These are phyloP conservation scores for Criorhina ranunculi DNA, from an alignment of 2,888 invertebrate genomes.

Conservation along the genomic window DNA sequence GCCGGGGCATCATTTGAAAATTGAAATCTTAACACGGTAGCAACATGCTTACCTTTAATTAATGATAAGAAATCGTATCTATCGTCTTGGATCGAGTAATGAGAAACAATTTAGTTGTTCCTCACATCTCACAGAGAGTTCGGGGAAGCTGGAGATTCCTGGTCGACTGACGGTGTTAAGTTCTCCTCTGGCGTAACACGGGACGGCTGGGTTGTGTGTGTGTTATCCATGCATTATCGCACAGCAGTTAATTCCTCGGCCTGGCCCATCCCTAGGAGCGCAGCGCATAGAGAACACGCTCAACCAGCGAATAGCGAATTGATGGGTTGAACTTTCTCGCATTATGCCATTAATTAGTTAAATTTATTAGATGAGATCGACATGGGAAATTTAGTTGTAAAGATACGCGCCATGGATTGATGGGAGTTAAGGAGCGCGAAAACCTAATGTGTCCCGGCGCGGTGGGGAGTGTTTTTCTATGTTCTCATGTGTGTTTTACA, in stretches of 20 bases:
- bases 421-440: slow-evolving; percentile 58
- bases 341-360: slow-evolving; percentile 84
- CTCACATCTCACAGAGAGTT: slow-evolving; percentile 46
- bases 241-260: slow-evolving; percentile 64
- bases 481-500: slow-evolving; percentile 67
- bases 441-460: slow-evolving; percentile 39
- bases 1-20: slow-evolving; percentile 72
- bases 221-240: slow-evolving; percentile 69
- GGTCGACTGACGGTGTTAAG: slow-evolving; percentile 42
- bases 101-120: slow-evolving; percentile 77
- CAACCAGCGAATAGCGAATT: slow-evolving; percentile 67
- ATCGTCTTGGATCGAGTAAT: slow-evolving; percentile 77
- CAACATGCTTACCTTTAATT: slow-evolving; percentile 84
- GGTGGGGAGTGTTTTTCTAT: background rate
- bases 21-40: slow-evolving; percentile 83
- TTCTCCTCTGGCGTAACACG: slow-evolving; percentile 60
- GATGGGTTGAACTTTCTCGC: slow-evolving; percentile 76
- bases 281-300: slow-evolving; percentile 61
- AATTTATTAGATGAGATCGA: slow-evolving; percentile 83
- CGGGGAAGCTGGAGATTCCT: slow-evolving; percentile 51
- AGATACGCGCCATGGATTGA: slow-evolving; percentile 72
- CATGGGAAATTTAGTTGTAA: slow-evolving; percentile 76
- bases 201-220: slow-evolving; percentile 54
- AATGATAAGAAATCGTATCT: slow-evolving; percentile 84
- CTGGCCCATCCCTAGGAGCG: slow-evolving; percentile 35